phyloP scores from a whole-genome alignment of 2,797 vertebrate genomes.

The Anniella stebbinsi region DNA sequence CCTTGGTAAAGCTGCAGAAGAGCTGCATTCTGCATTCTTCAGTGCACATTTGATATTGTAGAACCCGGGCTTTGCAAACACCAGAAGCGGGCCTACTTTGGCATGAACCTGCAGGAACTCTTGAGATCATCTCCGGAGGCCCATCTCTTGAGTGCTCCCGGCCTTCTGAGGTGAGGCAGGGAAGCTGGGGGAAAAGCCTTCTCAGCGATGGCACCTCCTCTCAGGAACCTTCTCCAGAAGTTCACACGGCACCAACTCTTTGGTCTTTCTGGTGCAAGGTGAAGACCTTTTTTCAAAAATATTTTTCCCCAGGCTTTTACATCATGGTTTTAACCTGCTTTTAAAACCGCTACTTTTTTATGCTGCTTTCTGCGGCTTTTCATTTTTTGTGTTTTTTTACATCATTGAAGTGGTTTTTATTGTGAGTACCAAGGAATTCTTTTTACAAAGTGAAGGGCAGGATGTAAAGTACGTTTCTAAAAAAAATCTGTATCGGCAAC shows the following conservation, averaged over 20 bases:
- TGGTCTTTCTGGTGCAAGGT: not conserved
- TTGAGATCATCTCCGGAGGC: not conserved
- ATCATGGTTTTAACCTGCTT: not conserved
- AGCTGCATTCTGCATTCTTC: not conserved
- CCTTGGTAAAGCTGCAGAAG: not conserved
- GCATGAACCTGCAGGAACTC: not conserved
- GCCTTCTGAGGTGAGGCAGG: not conserved
- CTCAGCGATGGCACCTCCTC: not conserved
- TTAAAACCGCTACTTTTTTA: not conserved
- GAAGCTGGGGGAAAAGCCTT: not conserved
- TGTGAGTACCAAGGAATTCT: too few relatives aligned
- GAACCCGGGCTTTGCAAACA: not conserved
- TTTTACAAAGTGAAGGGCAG: too few relatives aligned
- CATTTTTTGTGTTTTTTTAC: too few relatives aligned
- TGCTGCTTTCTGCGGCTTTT: not conserved
- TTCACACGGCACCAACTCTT: not conserved
- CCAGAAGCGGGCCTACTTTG: not conserved
- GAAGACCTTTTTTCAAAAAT: too few relatives aligned
- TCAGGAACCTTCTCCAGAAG: not conserved
- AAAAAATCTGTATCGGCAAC: too few relatives aligned
- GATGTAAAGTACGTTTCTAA: too few relatives aligned
- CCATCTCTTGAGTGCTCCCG: not conserved
- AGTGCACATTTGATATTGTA: not conserved
- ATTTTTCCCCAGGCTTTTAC: not conserved
- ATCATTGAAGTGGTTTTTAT: not conserved